Conservation (phyloP, 2,113 vertebrate species). For the Uropsilus gracilis region DNA sequence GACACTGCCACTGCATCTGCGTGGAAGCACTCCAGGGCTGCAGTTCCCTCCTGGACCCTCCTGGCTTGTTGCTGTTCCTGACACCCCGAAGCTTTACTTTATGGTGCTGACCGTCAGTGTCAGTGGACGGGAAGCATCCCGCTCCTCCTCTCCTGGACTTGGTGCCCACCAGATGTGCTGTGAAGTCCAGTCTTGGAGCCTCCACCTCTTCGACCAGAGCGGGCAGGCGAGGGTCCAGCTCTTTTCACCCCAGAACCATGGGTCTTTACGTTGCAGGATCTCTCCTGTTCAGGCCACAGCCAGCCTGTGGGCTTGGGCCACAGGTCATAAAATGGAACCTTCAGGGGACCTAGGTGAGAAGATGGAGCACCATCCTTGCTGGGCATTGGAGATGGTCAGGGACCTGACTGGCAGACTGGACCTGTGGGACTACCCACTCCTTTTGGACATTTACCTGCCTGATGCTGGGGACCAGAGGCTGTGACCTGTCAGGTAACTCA, state of each 20-base stretch:
- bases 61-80: neutral
- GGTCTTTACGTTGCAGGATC: neutral
- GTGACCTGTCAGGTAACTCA: neutral
- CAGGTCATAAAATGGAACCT: neutral
- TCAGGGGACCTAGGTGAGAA: neutral
- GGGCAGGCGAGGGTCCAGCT: neutral
- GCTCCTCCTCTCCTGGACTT: accelerated
- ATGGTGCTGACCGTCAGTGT: no score
- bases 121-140: no score
- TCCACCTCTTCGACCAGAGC: no score
- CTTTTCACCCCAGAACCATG: neutral
- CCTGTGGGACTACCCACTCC: neutral
- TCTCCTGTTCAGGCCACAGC: neutral
- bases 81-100: accelerated
- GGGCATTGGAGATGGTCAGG: neutral
- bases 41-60: no score
- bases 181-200: neutral
- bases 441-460: neutral
- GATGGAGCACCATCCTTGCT: accelerated
- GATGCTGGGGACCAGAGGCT: neutral
- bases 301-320: neutral
- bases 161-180: accelerated
- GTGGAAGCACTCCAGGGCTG: neutral
- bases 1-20: neutral
- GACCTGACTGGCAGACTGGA: neutral